phyloP scores from a whole-genome alignment of 1,140 invertebrate genomes.

The Agrilus planipennis region DNA sequence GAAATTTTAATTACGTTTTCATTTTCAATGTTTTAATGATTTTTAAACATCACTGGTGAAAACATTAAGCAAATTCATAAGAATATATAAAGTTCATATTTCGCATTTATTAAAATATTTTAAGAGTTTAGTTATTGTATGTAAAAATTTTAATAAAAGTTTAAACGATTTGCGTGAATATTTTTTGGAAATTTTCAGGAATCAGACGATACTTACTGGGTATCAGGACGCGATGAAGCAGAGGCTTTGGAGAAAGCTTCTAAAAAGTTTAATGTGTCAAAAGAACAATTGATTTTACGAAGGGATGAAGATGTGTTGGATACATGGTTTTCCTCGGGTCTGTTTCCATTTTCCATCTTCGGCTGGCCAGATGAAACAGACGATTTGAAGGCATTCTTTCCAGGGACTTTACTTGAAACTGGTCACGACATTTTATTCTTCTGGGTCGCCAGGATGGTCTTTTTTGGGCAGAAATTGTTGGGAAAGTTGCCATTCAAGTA shows the following conservation, averaged over 20 bases:
- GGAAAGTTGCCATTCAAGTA: constrained; percentile 89
- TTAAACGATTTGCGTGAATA: no score
- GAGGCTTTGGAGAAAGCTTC: constrained; percentile 81
- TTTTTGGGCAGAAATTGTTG: constrained; percentile 82
- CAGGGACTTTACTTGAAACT: constrained; percentile 87
- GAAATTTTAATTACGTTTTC: no score
- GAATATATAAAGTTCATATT: no score
- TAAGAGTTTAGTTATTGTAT: no score
- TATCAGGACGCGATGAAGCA: constrained; percentile 70
- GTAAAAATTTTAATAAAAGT: no score
- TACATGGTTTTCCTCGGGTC: constrained; percentile 97
- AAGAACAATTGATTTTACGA: constrained; percentile 53
- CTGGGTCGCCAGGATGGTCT: constrained; percentile 99
- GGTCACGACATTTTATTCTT: constrained; percentile 99
- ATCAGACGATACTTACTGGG: constrained; percentile 73
- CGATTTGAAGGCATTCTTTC: constrained; percentile 75
- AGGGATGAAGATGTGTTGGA: constrained; percentile 97
- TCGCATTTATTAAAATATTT: no score
- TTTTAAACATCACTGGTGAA: no score
- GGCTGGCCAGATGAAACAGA: constrained; percentile 88
- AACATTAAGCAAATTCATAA: no score
- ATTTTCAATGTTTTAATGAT: no score
- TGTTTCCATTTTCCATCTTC: constrained; percentile 95
- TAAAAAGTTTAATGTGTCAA: constrained; percentile 59
- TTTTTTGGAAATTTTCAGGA: constrained; percentile 28